phyloP scores from a whole-genome alignment of 2,113 vertebrate species.

The Clarias gariepinus region DNA sequence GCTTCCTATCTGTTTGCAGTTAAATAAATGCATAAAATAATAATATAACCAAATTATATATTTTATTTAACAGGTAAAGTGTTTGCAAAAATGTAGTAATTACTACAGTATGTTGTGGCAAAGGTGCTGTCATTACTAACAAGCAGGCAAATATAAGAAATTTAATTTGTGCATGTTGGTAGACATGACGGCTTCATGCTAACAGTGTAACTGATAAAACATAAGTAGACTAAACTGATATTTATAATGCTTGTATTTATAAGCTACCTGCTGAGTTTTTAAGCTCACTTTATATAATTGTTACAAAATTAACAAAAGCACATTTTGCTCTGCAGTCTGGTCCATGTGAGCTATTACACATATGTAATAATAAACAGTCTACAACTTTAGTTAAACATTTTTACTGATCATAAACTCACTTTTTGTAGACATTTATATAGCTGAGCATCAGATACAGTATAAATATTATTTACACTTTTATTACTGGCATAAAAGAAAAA shows the following conservation, averaged over 20 bases:
- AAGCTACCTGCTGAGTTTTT: not conserved
- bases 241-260: not conserved
- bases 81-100: not conserved
- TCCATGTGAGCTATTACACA: not conserved
- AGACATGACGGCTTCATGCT: not conserved
- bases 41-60: not conserved
- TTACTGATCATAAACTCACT: not conserved
- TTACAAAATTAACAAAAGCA: not conserved
- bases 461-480: constrained; percentile 21
- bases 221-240: not conserved
- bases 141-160: not conserved
- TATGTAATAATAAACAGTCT: not conserved
- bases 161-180: not conserved
- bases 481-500: not conserved
- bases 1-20: not conserved
- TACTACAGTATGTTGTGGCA: not conserved
- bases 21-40: not conserved
- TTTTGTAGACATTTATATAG: constrained; percentile 13
- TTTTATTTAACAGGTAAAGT: not conserved
- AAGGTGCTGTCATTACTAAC: not conserved
- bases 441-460: constrained; percentile 2
- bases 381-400: not conserved
- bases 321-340: not conserved
- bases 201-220: not conserved
- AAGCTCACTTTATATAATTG: not conserved